phyloP scores from a whole-genome alignment of 2,888 invertebrate genomes.

The Mycogona germanica region DNA sequence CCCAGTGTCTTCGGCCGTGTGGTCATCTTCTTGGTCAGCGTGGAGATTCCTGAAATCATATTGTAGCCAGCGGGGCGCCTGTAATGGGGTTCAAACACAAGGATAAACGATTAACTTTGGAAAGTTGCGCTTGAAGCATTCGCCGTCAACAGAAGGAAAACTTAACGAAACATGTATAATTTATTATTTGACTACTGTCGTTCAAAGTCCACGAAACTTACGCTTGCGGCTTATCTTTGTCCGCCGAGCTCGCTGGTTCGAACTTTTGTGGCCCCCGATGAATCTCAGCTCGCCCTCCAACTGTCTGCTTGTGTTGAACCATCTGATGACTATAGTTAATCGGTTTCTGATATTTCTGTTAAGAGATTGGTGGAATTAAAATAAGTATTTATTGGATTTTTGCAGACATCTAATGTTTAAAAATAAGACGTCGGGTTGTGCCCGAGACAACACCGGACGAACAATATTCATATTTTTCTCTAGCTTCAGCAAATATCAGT shows the following conservation, averaged over 20 bases:
- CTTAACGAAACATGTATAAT: background rate
- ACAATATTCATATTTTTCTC: no score
- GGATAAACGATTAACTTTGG: no score
- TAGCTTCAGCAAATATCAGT: no score
- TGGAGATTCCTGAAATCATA: conserved; percentile 12
- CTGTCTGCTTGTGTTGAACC: conserved; percentile 14
- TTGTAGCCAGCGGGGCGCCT: no score
- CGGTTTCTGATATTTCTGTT: conserved; percentile 18
- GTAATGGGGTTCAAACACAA: no score
- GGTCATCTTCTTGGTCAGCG: conserved; percentile 12
- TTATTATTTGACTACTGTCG: background rate
- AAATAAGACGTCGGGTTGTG: no score
- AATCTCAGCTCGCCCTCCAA: conserved; percentile 19
- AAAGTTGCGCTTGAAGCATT: background rate
- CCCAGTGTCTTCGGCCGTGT: conserved; percentile 14
- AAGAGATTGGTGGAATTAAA: no score
- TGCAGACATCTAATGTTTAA: no score
- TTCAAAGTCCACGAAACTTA: background rate
- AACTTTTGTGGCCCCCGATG: conserved; percentile 14
- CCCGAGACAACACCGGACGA: no score
- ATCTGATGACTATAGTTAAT: conserved; percentile 15
- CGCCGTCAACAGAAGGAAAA: no score
- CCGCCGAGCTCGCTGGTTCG: conserved; percentile 2
- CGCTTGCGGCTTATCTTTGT: background rate
- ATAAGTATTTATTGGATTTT: no score